Evolutionary conservation across 1,140 invertebrate genomes (phyloP).

Genomic region (Parasteatoda tepidariorum): DNA sequence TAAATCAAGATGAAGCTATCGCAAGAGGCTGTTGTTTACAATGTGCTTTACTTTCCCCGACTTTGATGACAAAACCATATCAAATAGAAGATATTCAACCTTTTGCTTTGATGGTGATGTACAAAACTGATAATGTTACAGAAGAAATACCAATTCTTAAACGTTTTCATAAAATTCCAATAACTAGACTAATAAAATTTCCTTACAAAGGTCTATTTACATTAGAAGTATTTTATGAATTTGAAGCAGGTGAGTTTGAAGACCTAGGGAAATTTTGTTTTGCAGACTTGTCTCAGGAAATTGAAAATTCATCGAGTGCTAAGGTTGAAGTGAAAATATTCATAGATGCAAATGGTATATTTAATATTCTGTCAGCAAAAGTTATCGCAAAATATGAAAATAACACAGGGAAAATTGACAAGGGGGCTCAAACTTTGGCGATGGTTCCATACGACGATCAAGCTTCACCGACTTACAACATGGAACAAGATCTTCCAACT

Average conservation of each 20-base stretch:
- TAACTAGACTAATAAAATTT: constrained; percentile 93
- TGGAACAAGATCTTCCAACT: too few species aligned
- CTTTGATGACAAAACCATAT: constrained; percentile 96
- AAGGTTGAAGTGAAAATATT: constrained; percentile 96
- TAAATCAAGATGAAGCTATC: constrained; percentile 98
- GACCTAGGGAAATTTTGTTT: constrained; percentile 81
- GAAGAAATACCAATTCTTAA: constrained; percentile 82
- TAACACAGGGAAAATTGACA: background rate
- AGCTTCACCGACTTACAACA: background rate
- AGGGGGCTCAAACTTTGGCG: background rate
- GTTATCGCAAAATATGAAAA: constrained; percentile 76
- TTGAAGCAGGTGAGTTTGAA: too few species aligned
- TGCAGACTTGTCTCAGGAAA: constrained; percentile 83
- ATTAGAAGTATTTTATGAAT: constrained; percentile 82
- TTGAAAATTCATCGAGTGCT: constrained; percentile 86
- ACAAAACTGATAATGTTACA: constrained; percentile 79
- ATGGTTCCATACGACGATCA: background rate
- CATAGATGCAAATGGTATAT: constrained; percentile 91
- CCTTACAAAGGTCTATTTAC: constrained; percentile 87
- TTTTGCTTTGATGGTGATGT: constrained; percentile 78
- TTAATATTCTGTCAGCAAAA: constrained; percentile 85
- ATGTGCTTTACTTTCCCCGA: constrained; percentile 96
- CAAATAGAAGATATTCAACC: constrained; percentile 91
- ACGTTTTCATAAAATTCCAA: constrained; percentile 87
- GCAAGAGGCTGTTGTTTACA: constrained; percentile 90